Percentiles rank a stretch among this genome's conserved stretches.
Evolutionary conservation across 2,113 vertebrate species (phyloP).

Genomic region (Arothron firmamentum): DNA sequence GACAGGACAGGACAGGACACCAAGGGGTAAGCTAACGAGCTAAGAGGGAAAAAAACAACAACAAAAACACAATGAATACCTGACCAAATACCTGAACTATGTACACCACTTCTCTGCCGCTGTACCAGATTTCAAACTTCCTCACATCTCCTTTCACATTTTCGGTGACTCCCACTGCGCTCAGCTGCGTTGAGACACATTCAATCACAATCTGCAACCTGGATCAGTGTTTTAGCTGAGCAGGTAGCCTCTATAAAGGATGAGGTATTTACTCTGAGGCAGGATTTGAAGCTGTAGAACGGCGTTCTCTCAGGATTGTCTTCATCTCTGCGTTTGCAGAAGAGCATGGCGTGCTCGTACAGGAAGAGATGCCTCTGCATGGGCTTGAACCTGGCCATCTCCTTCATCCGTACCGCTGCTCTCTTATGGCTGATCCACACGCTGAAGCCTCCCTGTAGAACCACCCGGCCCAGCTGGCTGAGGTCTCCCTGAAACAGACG

Average conservation of each 20-base stretch:
- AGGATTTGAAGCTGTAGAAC: slow-evolving; percentile 95
- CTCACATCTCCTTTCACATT: slow-evolving; percentile 91
- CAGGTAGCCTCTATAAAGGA: background rate
- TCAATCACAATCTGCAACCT: background rate
- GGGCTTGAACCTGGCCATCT: slow-evolving; percentile 94
- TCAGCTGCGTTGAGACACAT: slow-evolving; percentile 78
- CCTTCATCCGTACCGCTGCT: slow-evolving; percentile 92
- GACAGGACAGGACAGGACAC: slow-evolving; percentile 4
- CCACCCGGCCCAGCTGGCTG: slow-evolving; percentile 84
- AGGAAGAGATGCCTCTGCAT: slow-evolving; percentile 97
- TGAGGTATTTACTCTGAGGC: slow-evolving; percentile 78
- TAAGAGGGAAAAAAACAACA: background rate
- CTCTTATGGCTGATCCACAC: slow-evolving; percentile 92
- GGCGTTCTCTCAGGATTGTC: slow-evolving; percentile 83
- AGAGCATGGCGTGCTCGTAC: slow-evolving; percentile 89
- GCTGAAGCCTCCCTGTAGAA: slow-evolving; percentile 92
- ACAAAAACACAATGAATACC: background rate
- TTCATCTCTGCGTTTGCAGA: slow-evolving; percentile 91
- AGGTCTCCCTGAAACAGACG: slow-evolving; percentile 81
- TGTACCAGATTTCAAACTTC: slow-evolving; percentile 97
- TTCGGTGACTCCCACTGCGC: slow-evolving; percentile 88
- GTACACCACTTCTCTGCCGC: slow-evolving; percentile 89
- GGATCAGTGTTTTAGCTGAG: background rate
- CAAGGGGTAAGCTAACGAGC: background rate
- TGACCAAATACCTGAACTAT: slow-evolving; percentile 83